A percentile compares a stretch with the other conserved stretches of the same genome.
Conservation (phyloP, 2,888 invertebrate genomes). For the Lymantria dispar region DNA sequence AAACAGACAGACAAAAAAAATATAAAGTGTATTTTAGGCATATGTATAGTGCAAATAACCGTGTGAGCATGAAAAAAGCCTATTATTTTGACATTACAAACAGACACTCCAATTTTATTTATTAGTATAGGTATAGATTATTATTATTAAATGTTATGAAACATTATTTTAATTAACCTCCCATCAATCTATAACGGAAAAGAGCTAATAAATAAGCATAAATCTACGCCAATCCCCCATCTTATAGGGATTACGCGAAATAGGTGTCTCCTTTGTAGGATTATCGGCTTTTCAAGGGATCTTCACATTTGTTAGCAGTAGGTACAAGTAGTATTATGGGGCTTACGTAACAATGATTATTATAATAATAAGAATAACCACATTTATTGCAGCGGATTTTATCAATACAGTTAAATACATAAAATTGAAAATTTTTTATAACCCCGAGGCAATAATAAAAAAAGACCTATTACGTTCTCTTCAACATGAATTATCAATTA, state of each 20-base stretch:
- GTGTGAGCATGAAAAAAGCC: too few relatives aligned
- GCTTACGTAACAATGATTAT: slow-evolving; percentile 15
- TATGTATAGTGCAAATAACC: too few relatives aligned
- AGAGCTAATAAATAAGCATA: slow-evolving; percentile 5
- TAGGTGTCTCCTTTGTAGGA: slow-evolving; percentile 30
- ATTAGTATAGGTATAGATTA: too few relatives aligned
- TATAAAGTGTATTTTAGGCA: too few relatives aligned
- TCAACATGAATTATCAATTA: too few relatives aligned
- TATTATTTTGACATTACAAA: too few relatives aligned
- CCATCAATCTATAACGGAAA: not conserved
- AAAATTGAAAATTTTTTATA: too few relatives aligned
- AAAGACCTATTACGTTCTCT: too few relatives aligned
- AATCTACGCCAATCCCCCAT: slow-evolving; percentile 1
- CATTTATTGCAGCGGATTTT: not conserved
- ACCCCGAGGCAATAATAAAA: too few relatives aligned
- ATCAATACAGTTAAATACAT: too few relatives aligned
- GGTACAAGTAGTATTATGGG: slow-evolving; percentile 5
- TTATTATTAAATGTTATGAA: not conserved
- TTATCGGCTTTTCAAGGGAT: slow-evolving; percentile 25
- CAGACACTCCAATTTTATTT: too few relatives aligned
- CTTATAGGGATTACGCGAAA: slow-evolving; percentile 21
- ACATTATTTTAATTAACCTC: slow-evolving; percentile 8
- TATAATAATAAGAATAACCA: slow-evolving; percentile 4
- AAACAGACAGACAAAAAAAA: too few relatives aligned
- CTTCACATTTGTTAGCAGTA: slow-evolving; percentile 21